phyloP scores from a whole-genome alignment of 2,797 vertebrate species.

The Threskiornis aethiopicus region DNA sequence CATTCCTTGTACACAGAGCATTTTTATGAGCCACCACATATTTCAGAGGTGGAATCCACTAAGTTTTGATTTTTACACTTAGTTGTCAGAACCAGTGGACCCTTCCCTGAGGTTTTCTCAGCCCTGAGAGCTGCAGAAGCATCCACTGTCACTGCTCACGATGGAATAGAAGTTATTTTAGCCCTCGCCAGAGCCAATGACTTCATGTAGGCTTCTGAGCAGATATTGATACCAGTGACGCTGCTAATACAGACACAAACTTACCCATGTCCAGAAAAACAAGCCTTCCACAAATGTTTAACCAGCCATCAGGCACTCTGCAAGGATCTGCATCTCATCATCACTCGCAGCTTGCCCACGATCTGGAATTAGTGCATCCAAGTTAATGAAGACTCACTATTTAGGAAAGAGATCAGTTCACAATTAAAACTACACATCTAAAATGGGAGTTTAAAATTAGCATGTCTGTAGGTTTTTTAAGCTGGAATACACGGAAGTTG shows the following conservation, averaged over 20 bases:
- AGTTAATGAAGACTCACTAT: background rate
- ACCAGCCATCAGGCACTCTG: background rate
- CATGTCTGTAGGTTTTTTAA: background rate
- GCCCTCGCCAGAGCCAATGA: background rate
- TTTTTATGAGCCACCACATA: background rate
- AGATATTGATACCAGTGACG: background rate
- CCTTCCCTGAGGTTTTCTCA: background rate
- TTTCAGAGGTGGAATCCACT: background rate
- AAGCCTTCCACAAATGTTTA: background rate
- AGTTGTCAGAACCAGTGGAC: background rate
- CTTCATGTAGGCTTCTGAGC: background rate
- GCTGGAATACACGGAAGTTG: background rate
- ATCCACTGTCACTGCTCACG: rapidly evolving
- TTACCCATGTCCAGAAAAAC: background rate
- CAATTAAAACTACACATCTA: background rate
- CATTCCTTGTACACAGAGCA: background rate
- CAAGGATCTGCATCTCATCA: background rate
- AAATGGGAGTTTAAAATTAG: background rate
- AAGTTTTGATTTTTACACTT: background rate
- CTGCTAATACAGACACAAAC: background rate
- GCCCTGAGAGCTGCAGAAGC: background rate
- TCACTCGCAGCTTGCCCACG: background rate
- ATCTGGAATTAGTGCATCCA: background rate
- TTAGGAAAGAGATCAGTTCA: background rate
- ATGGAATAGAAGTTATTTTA: background rate